Percentiles rank a stretch among this genome's conserved stretches.
Evolutionary conservation across 2,113 vertebrate species (phyloP).

Genomic region (Mobula hypostoma): DNA sequence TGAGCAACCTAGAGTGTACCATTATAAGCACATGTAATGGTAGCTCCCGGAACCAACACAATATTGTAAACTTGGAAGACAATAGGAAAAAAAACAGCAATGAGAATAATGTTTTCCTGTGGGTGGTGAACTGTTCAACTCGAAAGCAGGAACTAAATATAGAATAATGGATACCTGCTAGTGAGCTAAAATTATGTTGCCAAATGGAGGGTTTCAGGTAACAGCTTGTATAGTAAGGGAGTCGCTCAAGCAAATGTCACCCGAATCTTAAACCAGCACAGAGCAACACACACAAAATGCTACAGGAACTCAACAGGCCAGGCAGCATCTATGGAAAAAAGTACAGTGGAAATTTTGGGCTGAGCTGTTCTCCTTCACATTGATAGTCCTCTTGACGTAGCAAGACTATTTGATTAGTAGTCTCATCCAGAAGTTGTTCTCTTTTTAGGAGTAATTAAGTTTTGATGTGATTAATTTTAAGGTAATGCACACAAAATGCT

Average conservation of each 20-base stretch:
- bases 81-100: background rate
- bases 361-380: background rate
- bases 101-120: background rate
- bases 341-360: too few species aligned
- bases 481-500: background rate
- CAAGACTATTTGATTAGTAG: background rate
- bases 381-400: background rate
- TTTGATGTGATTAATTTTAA: too few species aligned
- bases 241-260: background rate
- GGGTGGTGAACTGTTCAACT: background rate
- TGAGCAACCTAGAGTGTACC: background rate
- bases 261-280: background rate
- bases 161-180: conserved; percentile 16
- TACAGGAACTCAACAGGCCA: too few species aligned
- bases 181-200: background rate
- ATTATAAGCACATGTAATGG: background rate
- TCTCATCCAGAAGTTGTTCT: background rate
- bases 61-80: background rate
- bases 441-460: background rate
- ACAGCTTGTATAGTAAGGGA: conserved; percentile 9
- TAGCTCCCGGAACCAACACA: background rate
- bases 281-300: too few species aligned
- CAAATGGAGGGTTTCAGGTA: conserved; percentile 27
- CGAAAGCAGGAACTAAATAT: conserved; percentile 4
- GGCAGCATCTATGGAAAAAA: too few species aligned